Percentiles rank a stretch among this genome's conserved stretches.
These are phyloP conservation scores for Chaetops frenatus DNA, from an alignment of 2,113 vertebrate genomes.

Conservation along the genomic window DNA sequence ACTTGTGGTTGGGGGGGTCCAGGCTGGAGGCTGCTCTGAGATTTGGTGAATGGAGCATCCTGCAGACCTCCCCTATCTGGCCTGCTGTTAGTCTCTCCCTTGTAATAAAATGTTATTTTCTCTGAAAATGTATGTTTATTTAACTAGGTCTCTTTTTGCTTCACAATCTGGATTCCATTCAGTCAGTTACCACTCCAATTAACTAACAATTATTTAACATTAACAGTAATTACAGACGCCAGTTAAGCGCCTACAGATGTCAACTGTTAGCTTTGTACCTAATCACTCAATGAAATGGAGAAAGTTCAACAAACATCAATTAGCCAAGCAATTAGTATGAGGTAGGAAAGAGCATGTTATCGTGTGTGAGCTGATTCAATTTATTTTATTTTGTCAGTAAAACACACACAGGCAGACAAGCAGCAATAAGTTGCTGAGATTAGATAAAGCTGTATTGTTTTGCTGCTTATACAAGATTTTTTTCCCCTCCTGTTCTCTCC, in stretches of 20 bases:
- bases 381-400: conserved; percentile 86
- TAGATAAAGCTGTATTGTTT: conserved; percentile 77
- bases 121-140: conserved; percentile 79
- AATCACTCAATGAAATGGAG: conserved; percentile 88
- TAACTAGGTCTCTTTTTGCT: conserved; percentile 75
- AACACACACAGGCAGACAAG: conserved; percentile 69
- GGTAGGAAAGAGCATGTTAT: conserved; percentile 83
- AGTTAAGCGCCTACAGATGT: conserved; percentile 91
- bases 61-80: conserved; percentile 36
- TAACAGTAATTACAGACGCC: conserved; percentile 90
- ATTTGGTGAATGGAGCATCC: neutral
- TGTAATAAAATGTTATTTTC: conserved; percentile 71
- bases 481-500: conserved; percentile 30
- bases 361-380: conserved; percentile 81
- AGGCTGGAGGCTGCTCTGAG: neutral
- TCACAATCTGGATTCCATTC: conserved; percentile 82
- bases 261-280: conserved; percentile 86
- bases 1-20: neutral
- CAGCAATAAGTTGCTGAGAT: conserved; percentile 67
- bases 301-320: conserved; percentile 90
- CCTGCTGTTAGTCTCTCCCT: conserved; percentile 63
- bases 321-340: conserved; percentile 85
- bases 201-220: conserved; percentile 96
- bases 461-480: conserved; percentile 55
- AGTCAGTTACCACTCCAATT: conserved; percentile 90